These are phyloP conservation scores for Liodrosophila aerea DNA, from an alignment of 2,888 invertebrate species.

Conservation along the genomic window DNA sequence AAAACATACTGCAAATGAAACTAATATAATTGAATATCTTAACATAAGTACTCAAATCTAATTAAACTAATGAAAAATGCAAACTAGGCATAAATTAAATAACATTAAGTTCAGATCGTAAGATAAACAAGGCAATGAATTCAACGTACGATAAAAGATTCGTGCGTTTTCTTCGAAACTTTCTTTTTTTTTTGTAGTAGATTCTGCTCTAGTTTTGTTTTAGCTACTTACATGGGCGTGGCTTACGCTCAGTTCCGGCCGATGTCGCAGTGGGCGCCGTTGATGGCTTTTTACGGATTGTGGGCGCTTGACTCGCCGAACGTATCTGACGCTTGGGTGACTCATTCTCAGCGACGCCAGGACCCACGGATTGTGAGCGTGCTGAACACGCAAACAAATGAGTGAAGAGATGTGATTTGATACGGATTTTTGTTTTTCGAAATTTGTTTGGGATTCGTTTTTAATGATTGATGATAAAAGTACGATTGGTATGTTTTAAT, in stretches of 20 bases:
- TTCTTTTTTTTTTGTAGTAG: slow-evolving; percentile 25
- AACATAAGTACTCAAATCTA: slow-evolving; percentile 26
- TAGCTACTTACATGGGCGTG: slow-evolving; percentile 87
- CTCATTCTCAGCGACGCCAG: slow-evolving; percentile 85
- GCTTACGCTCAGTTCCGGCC: slow-evolving; percentile 84
- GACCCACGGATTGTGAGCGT: slow-evolving; percentile 89
- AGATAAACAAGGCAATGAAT: slow-evolving; percentile 42
- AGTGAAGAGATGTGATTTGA: slow-evolving; percentile 49
- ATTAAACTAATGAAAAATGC: slow-evolving; percentile 47
- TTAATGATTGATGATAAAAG: slow-evolving; percentile 64
- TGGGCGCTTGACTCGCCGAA: slow-evolving; percentile 82
- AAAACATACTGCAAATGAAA: slow-evolving; percentile 49
- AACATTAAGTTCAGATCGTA: slow-evolving; percentile 13
- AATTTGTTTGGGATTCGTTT: slow-evolving; percentile 23
- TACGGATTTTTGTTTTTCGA: slow-evolving; percentile 22
- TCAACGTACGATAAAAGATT: slow-evolving; percentile 28
- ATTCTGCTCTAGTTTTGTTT: slow-evolving; percentile 53
- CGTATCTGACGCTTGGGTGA: slow-evolving; percentile 91
- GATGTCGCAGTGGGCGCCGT: slow-evolving; percentile 83
- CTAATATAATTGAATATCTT: slow-evolving; percentile 18
- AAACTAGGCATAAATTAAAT: slow-evolving; percentile 54
- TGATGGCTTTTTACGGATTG: slow-evolving; percentile 84
- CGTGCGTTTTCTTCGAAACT: slow-evolving; percentile 23
- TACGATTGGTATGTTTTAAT: slow-evolving; percentile 66
- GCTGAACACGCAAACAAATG: slow-evolving; percentile 77